Evolutionary conservation across 2,888 invertebrate genomes (phyloP), one percentile per base, ranked within the genome.

Genomic region (Drosophila nr. perissopoda): DNA sequence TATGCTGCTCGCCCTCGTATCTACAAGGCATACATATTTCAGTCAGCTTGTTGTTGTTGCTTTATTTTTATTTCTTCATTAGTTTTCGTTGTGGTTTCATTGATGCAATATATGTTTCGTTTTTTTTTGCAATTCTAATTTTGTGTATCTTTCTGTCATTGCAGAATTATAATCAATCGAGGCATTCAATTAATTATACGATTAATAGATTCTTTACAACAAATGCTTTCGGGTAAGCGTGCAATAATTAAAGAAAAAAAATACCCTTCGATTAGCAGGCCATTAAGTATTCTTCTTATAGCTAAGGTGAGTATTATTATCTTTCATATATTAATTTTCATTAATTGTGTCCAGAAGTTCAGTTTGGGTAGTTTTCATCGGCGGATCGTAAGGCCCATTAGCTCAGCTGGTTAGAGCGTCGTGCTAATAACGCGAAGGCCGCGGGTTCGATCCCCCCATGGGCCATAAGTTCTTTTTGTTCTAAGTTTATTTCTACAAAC

Each of bases 351-450:
- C 27, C n/a, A 48, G 29, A 25, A 36, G 51, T 31, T 59, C 7
- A 60, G n/a, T 4, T 49, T 2, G 31, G 21, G 16, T 5, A 51
- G 13, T n/a, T 40, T 53, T 45, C 8, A 5, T 0, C 0, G 0
- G 0, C 0, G 0, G 53, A 56, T 54, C 53, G 33, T 36, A 13
- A 13, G 92, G 93, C 92, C 92, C 92, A 92, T 92, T 93, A 93
- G 93, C 93, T 93, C 93, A 93, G 93, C 89, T 92, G 93, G 93
- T 92, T 93, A 93, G 93, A 93, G 93, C 93, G 92, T 93, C 92
- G 92, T 92, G 92, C 93, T 92, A 92, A 92, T 93, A 93, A 93
- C 92, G 92, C 92, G 92, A 93, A 92, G 92, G 93, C 87, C 92
- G 92, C 90, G 92, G 91, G 92, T 93, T 92, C 93, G 93, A 92